Evolutionary conservation across 2,888 invertebrate species (phyloP).

Genomic region (Prosopocoilus inquinatus): DNA sequence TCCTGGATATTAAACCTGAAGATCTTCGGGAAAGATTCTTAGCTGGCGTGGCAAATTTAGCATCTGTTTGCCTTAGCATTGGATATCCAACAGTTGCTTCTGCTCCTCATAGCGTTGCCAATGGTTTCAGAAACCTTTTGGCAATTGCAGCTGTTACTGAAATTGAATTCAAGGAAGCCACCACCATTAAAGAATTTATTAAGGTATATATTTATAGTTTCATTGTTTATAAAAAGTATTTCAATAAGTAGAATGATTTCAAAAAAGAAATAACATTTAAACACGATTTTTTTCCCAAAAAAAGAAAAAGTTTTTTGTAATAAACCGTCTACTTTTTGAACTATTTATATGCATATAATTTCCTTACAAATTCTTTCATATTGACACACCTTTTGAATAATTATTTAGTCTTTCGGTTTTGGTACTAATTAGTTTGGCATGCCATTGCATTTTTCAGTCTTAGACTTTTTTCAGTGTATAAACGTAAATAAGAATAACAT

Average conservation of each 20-base stretch:
- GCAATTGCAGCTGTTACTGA: slow-evolving; percentile 96
- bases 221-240: background rate
- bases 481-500: background rate
- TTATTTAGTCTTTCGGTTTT: no score
- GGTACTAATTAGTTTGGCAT: no score
- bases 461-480: background rate
- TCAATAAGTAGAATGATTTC: background rate
- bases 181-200: slow-evolving; percentile 87
- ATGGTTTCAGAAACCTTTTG: slow-evolving; percentile 97
- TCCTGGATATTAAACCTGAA: slow-evolving; percentile 97
- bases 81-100: slow-evolving; percentile 97
- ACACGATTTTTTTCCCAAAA: background rate
- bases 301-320: no score
- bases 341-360: no score
- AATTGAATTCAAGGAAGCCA: slow-evolving; percentile 91
- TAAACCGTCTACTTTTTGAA: no score
- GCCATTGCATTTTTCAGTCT: background rate
- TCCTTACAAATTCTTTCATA: no score
- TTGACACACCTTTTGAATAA: no score
- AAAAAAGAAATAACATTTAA: background rate
- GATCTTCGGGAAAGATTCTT: slow-evolving; percentile 89
- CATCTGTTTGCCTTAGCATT: slow-evolving; percentile 87
- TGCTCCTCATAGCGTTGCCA: slow-evolving; percentile 95
- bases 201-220: slow-evolving; percentile 56
- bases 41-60: slow-evolving; percentile 92